phyloP scores from a whole-genome alignment of 1,140 invertebrate species.

The Drosophila rufa region DNA sequence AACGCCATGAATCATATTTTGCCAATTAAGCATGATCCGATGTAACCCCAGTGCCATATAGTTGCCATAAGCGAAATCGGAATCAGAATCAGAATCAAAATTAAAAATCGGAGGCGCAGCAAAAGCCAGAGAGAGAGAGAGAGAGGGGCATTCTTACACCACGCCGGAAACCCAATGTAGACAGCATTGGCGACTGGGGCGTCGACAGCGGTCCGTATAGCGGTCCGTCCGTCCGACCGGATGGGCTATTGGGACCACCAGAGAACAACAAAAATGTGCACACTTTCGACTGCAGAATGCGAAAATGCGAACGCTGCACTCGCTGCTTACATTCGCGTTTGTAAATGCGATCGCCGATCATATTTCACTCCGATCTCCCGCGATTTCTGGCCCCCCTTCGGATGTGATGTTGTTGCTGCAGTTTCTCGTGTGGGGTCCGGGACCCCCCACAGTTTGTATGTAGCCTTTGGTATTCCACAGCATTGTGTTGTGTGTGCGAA shows the following conservation, averaged over 20 bases:
- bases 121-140: constrained; percentile 28
- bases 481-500: constrained; percentile 31
- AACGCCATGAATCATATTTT: constrained; percentile 82
- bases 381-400: constrained; percentile 15
- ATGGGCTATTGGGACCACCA: constrained; percentile 82
- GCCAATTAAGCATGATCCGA: constrained; percentile 80
- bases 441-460: constrained; percentile 48
- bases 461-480: not conserved
- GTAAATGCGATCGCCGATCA: constrained; percentile 79
- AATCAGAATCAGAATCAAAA: not conserved
- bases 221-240: constrained; percentile 50
- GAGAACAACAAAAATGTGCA: constrained; percentile 69
- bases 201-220: constrained; percentile 53
- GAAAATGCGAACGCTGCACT: constrained; percentile 64
- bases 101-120: constrained; percentile 42
- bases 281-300: constrained; percentile 54
- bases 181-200: constrained; percentile 79
- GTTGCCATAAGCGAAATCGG: constrained; percentile 36
- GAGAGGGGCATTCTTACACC: constrained; percentile 78
- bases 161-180: constrained; percentile 80
- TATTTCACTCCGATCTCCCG: constrained; percentile 67
- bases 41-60: constrained; percentile 56
- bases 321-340: constrained; percentile 59
- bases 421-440: constrained; percentile 54
- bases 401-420: not conserved